phyloP scores from a whole-genome alignment of 2,797 vertebrate species.

The Selene dorsalis region DNA sequence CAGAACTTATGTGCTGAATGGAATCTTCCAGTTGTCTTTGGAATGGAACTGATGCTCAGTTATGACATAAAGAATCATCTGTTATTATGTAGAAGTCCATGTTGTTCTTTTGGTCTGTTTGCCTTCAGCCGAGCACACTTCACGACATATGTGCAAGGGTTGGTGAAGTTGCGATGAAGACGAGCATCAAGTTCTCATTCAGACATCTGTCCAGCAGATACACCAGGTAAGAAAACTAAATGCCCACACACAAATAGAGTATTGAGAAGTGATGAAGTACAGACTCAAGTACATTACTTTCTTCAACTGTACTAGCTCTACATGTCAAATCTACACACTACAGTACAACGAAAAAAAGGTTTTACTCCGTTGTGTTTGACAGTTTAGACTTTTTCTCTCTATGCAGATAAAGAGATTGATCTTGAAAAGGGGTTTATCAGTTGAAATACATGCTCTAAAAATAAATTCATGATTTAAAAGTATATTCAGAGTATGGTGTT shows the following conservation, averaged over 20 bases:
- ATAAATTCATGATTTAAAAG: too few species aligned
- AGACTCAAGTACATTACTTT: background rate
- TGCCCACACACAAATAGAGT: too few species aligned
- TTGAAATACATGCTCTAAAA: too few species aligned
- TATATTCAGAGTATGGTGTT: too few species aligned
- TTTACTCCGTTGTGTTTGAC: too few species aligned
- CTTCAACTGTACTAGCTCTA: background rate
- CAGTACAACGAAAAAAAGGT: too few species aligned
- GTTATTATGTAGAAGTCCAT: background rate
- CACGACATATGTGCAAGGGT: background rate
- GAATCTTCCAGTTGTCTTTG: background rate
- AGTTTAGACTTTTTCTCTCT: background rate
- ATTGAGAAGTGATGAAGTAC: background rate
- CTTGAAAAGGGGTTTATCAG: background rate
- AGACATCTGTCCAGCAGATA: background rate
- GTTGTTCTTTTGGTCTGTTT: background rate
- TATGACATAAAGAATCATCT: background rate
- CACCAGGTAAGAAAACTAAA: background rate
- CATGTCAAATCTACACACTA: background rate
- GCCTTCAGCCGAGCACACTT: background rate
- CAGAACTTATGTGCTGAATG: background rate
- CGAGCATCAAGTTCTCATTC: background rate
- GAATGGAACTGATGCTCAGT: background rate
- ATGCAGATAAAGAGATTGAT: background rate
- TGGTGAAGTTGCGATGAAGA: background rate